Evolutionary conservation across 2,888 invertebrate species (phyloP).

Genomic region (Drosophila silvestris): DNA sequence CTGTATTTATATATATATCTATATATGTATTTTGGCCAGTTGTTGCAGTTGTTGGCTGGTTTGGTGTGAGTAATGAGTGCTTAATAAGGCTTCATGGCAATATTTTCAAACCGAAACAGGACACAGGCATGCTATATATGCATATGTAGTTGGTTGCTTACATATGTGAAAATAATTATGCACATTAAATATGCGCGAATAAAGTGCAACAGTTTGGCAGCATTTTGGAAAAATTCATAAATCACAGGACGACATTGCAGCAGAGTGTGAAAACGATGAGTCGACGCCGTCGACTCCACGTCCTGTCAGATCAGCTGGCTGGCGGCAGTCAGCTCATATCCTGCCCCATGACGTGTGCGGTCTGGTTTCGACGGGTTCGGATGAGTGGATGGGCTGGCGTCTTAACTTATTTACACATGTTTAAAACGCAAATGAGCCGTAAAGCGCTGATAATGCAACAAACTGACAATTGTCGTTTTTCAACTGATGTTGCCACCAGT

Average conservation of each 20-base stretch:
- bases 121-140: conserved; percentile 34
- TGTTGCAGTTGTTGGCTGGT: conserved; percentile 24
- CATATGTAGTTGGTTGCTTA: conserved; percentile 46
- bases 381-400: conserved; percentile 10
- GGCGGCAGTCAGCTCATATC: conserved; percentile 45
- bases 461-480: conserved; percentile 68
- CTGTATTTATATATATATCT: not conserved
- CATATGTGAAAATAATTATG: conserved; percentile 63
- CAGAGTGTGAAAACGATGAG: conserved; percentile 52
- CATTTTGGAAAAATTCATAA: conserved; percentile 64
- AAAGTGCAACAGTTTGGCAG: conserved; percentile 42
- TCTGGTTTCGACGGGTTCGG: not conserved
- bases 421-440: conserved; percentile 76
- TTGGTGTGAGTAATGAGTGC: conserved; percentile 66
- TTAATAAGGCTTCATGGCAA: conserved; percentile 62
- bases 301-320: conserved; percentile 52
- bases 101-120: conserved; percentile 45
- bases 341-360: conserved; percentile 43
- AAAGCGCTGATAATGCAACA: conserved; percentile 75
- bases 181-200: conserved; percentile 62
- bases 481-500: conserved; percentile 34
- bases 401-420: conserved; percentile 76
- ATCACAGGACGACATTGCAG: conserved; percentile 51
- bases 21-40: not conserved
- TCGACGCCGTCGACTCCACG: conserved; percentile 34